Conservation (phyloP, 1,140 invertebrate genomes). For the Drosophila watanabei region DNA sequence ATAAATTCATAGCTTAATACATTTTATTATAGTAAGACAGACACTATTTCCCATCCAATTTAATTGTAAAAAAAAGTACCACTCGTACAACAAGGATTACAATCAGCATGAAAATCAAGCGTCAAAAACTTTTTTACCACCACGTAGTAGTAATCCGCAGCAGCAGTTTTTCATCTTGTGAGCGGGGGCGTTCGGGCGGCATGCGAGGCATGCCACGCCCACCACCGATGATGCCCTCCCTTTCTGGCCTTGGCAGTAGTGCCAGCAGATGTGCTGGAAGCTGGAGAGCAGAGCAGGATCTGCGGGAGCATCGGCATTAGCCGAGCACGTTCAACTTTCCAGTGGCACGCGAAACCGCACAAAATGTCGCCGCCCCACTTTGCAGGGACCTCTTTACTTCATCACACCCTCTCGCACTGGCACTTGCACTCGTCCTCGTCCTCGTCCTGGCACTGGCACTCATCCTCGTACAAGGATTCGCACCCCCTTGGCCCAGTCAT, state of each 20-base stretch:
- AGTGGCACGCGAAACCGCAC: constrained; percentile 79
- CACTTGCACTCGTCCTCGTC: not conserved
- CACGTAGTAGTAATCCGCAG: constrained; percentile 65
- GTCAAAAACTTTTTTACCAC: constrained; percentile 61
- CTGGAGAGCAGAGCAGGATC: constrained; percentile 21
- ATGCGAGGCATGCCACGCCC: constrained; percentile 47
- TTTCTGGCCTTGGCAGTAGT: constrained; percentile 19
- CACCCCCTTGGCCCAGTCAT: constrained; percentile 8
- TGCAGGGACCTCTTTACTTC: constrained; percentile 33
- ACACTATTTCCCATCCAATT: too few species aligned
- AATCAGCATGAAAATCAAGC: constrained; percentile 81
- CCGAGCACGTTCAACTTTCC: constrained; percentile 70
- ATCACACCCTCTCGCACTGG: constrained; percentile 18
- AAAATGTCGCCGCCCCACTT: constrained; percentile 55
- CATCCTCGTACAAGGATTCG: not conserved
- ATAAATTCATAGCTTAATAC: too few species aligned
- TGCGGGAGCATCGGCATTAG: constrained; percentile 39
- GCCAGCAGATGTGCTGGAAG: constrained; percentile 34
- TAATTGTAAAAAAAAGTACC: constrained; percentile 2
- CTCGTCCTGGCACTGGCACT: too few species aligned
- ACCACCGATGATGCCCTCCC: constrained; percentile 9
- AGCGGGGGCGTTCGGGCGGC: constrained; percentile 14
- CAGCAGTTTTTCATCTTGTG: constrained; percentile 61
- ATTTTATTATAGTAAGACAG: too few species aligned
- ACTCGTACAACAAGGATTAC: constrained; percentile 58